Base-by-base conservation (phyloP, 2,113 vertebrate genomes). In the Colistium nudipinnis region DNA sequence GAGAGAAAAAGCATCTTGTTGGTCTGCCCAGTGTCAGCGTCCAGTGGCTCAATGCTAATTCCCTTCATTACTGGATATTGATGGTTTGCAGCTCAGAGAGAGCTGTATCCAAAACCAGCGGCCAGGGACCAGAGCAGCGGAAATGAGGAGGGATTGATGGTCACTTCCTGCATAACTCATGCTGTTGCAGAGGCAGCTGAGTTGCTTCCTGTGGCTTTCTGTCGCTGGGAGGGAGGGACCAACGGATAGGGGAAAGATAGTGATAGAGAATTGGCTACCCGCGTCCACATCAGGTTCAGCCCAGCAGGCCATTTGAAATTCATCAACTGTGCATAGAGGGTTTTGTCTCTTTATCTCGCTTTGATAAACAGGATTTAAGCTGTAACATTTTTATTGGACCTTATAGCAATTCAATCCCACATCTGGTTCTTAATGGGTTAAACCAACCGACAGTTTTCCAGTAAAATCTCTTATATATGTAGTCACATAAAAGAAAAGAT, bases 131-230 rank as follows among this genome's bases (percentile, higher is more conserved):
- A 77, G 80, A 86, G 66, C 19, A 27, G 85, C 78, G 87, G 88
- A 87, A 88, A 90, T 83, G 80, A 92, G 83, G 72, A 80, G 76
- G 84, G 90, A 92, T 89, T 88, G 86, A 90, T 84, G 82, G 90
- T 82, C 53, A 85, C 88, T 92, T 93, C 90, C 91, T 92, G 88
- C 80, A 78, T 84, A 75, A 67, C 70, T 85, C 81, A 78, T 86
- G 41, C 51, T 61, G 77, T 74, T 87, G 77, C 76, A 43, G 60
- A 77, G n/a, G 87, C 83, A 57, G 85, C 75, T 86, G 81, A 87
- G 88, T 35, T 16, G 82, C 85, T 92, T 91, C 88, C 92, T 92
- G 87, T 85, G 79, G 87, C 78, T 80, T 67, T 83, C 67, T 83
- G 84, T 87, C 62, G 16, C 68, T 70, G 68, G 66, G 71, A 82